A percentile compares a stretch with the other conserved stretches of the same genome.
These are phyloP conservation scores for Scortum barcoo DNA, from an alignment of 2,113 vertebrate genomes.

Conservation along the genomic window DNA sequence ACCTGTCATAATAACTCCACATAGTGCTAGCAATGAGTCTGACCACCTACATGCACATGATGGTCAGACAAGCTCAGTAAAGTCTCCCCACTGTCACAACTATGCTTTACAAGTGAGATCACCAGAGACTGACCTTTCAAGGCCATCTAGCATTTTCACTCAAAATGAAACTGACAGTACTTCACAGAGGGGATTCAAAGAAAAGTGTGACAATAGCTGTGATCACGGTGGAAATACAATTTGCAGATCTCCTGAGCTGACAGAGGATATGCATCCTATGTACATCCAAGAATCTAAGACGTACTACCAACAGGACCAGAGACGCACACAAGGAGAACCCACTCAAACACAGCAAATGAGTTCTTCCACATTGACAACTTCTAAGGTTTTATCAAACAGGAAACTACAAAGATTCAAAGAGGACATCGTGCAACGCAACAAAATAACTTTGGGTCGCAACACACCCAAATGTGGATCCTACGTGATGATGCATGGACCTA, in stretches of 20 bases:
- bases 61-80: background rate
- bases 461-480: constrained; percentile 84
- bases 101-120: background rate
- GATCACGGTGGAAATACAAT: constrained; percentile 5
- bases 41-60: constrained; percentile 55
- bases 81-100: background rate
- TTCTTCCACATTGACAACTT: background rate
- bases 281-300: constrained; percentile 14
- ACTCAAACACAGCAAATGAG: constrained; percentile 9
- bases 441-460: constrained; percentile 86
- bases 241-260: constrained; percentile 5
- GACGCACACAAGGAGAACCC: background rate
- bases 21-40: background rate
- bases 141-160: background rate
- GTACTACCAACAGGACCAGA: background rate
- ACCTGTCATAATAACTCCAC: constrained; percentile 17
- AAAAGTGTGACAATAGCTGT: background rate
- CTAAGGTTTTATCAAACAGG: constrained; percentile 18
- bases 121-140: background rate
- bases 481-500: constrained; percentile 81
- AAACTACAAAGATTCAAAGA: constrained; percentile 64
- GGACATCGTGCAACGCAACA: constrained; percentile 90
- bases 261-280: background rate
- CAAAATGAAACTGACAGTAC: background rate
- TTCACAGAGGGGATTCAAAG: constrained; percentile 1